phyloP scores from a whole-genome alignment of 2,888 invertebrate species.

The Physocephala rufipes region DNA sequence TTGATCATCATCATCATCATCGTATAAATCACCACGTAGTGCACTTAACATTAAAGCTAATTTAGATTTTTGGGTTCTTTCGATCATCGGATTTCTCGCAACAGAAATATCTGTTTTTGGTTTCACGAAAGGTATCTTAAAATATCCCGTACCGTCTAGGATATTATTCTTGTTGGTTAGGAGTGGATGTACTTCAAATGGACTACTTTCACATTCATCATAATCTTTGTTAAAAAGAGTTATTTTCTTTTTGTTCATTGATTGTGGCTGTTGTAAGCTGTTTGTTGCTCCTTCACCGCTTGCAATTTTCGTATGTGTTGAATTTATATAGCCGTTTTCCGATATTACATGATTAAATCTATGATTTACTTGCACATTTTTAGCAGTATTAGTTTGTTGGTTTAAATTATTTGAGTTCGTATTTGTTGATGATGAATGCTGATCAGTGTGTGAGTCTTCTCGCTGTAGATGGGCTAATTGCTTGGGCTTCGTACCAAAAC shows the following conservation, averaged over 20 bases:
- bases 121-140: slow-evolving; percentile 61
- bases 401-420: neutral
- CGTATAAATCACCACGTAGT: slow-evolving; percentile 61
- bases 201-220: slow-evolving; percentile 39
- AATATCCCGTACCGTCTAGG: slow-evolving; percentile 49
- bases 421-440: neutral
- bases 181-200: slow-evolving; percentile 38
- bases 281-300: too few species aligned
- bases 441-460: neutral
- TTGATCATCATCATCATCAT: slow-evolving; percentile 46
- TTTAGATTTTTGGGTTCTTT: slow-evolving; percentile 61
- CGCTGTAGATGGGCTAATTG: neutral
- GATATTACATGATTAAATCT: neutral
- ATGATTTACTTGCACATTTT: neutral
- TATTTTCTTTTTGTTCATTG: slow-evolving; percentile 53
- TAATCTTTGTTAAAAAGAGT: slow-evolving; percentile 61
- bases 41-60: slow-evolving; percentile 63
- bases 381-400: neutral
- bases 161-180: slow-evolving; percentile 30
- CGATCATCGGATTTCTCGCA: slow-evolving; percentile 53
- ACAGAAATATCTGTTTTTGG: slow-evolving; percentile 56
- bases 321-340: neutral
- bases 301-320: neutral
- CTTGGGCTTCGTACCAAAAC: neutral
- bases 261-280: too few species aligned